phyloP scores from a whole-genome alignment of 2,797 vertebrate genomes.

The Podargus strigoides region DNA sequence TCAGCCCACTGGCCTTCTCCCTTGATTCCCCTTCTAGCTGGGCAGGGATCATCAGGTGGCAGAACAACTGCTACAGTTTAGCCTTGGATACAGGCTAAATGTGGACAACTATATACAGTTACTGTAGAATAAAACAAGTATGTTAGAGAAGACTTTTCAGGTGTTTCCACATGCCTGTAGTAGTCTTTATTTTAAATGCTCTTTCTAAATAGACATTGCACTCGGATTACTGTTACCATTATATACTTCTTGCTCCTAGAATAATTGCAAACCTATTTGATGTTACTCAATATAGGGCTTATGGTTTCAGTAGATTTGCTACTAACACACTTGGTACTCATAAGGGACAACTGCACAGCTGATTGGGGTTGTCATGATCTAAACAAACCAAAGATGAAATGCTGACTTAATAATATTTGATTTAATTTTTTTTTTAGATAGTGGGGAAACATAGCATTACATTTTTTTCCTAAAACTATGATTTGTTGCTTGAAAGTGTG shows the following conservation, averaged over 20 bases:
- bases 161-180: background rate
- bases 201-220: background rate
- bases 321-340: background rate
- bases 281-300: background rate
- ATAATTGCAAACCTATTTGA: background rate
- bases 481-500: background rate
- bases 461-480: background rate
- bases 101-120: background rate
- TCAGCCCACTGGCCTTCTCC: too few relatives aligned
- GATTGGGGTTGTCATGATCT: background rate
- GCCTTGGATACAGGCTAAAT: too few relatives aligned
- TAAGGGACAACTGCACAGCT: background rate
- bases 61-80: too few relatives aligned
- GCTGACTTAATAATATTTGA: background rate
- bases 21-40: too few relatives aligned
- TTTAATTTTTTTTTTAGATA: background rate
- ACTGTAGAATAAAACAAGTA: background rate
- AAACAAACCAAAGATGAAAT: background rate
- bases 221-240: background rate
- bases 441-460: background rate
- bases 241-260: background rate
- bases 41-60: too few relatives aligned
- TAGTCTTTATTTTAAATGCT: background rate
- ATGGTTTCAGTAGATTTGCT: background rate
- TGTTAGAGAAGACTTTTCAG: background rate